These are phyloP conservation scores for Anisognathus igniventris DNA, from an alignment of 2,797 vertebrate genomes.

Conservation along the genomic window DNA sequence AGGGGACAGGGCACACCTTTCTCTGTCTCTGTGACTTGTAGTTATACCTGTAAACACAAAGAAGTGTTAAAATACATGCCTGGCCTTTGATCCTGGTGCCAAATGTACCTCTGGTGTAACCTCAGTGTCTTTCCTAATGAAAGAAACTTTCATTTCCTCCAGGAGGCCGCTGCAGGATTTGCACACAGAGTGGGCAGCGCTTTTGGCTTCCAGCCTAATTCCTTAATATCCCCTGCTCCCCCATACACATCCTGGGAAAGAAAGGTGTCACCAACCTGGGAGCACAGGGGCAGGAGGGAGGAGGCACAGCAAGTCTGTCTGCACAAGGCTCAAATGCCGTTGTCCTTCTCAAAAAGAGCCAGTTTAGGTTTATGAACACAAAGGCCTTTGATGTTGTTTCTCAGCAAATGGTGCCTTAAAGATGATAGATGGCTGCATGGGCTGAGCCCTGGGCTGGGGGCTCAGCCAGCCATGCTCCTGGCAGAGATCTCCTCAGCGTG, in stretches of 20 bases:
- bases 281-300: not conserved
- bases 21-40: not conserved
- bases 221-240: not conserved
- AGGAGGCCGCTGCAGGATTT: not conserved
- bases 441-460: not conserved
- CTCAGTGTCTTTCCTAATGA: not conserved
- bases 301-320: not conserved
- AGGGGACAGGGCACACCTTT: not conserved
- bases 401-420: not conserved
- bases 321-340: not conserved
- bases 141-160: not conserved
- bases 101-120: not conserved
- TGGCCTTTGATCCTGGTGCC: not conserved
- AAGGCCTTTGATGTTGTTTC: constrained; percentile 5
- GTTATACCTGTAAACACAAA: not conserved
- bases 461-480: accelerated
- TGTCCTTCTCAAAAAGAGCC: not conserved
- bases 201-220: constrained; percentile 15
- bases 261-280: not conserved
- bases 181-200: not conserved
- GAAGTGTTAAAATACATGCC: not conserved
- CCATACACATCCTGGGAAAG: not conserved
- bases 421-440: not conserved
- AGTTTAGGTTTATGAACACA: not conserved
- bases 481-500: accelerated